phyloP scores from a whole-genome alignment of 2,797 vertebrate species.

The Erethizon dorsatum region DNA sequence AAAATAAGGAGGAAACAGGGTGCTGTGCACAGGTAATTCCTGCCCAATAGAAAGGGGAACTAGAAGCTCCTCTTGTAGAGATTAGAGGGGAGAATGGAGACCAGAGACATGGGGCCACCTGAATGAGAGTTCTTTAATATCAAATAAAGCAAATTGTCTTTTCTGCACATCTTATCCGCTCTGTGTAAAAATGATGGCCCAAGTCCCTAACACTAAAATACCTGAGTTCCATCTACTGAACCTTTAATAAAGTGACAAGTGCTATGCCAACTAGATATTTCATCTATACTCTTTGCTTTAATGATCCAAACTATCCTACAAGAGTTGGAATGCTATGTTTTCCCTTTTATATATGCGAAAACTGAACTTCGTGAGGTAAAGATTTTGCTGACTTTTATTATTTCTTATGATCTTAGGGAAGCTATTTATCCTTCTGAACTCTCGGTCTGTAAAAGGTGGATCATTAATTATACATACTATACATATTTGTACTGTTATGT shows the following conservation, averaged over 20 bases:
- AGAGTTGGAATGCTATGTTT: background rate
- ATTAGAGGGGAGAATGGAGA: background rate
- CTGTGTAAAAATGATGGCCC: conserved; percentile 16
- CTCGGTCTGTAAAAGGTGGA: background rate
- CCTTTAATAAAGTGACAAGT: background rate
- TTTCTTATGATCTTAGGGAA: background rate
- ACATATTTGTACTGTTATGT: background rate
- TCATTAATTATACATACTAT: background rate
- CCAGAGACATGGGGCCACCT: background rate
- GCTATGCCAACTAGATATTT: background rate
- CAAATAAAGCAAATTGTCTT: background rate
- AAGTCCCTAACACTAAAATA: background rate
- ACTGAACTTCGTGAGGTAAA: background rate
- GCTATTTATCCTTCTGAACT: background rate
- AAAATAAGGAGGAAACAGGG: background rate
- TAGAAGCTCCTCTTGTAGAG: background rate
- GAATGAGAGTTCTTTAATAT: background rate
- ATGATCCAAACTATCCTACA: background rate
- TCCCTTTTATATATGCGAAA: background rate
- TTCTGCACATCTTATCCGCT: background rate
- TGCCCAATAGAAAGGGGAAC: background rate
- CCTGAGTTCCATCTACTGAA: background rate
- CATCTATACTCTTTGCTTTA: background rate
- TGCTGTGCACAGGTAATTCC: background rate
- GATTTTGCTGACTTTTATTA: background rate